Conservation (phyloP, 1,140 invertebrate genomes). For the Idris sp. region DNA sequence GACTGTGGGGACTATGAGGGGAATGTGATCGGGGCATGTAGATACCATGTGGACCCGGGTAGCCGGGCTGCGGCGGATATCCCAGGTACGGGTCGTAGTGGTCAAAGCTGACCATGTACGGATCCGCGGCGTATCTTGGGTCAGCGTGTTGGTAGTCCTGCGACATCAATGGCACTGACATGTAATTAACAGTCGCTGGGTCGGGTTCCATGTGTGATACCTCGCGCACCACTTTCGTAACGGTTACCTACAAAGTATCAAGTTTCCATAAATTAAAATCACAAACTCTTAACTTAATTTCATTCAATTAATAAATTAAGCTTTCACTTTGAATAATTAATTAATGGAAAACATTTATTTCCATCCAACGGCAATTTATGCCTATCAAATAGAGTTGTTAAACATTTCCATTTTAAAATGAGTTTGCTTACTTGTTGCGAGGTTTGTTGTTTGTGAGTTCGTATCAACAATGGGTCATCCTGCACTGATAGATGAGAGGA, state of each 20-base stretch:
- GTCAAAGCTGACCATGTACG: conserved; percentile 77
- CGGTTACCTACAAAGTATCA: conserved; percentile 76
- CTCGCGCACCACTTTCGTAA: conserved; percentile 83
- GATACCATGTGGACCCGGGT: conserved; percentile 75
- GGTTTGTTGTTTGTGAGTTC: conserved; percentile 80
- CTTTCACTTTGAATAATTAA: too few species aligned
- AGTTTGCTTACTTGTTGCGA: conserved; percentile 79
- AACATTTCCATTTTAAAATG: conserved; percentile 5
- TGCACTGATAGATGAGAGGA: conserved; percentile 80
- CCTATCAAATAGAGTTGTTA: not conserved
- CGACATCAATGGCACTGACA: conserved; percentile 76
- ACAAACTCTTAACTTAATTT: too few species aligned
- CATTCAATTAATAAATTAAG: too few species aligned
- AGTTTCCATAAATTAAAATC: too few species aligned
- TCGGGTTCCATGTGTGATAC: conserved; percentile 83
- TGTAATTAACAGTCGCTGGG: conserved; percentile 77
- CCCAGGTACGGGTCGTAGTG: conserved; percentile 76
- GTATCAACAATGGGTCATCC: conserved; percentile 79
- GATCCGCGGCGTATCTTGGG: conserved; percentile 73
- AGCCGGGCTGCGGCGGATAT: conserved; percentile 75
- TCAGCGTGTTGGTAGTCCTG: conserved; percentile 76
- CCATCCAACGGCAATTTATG: too few species aligned
- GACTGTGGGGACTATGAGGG: conserved; percentile 76
- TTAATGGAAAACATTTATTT: too few species aligned
- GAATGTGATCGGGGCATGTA: conserved; percentile 76